These are phyloP conservation scores for Aphodius granarius DNA, from an alignment of 2,888 invertebrate genomes.

Conservation along the genomic window DNA sequence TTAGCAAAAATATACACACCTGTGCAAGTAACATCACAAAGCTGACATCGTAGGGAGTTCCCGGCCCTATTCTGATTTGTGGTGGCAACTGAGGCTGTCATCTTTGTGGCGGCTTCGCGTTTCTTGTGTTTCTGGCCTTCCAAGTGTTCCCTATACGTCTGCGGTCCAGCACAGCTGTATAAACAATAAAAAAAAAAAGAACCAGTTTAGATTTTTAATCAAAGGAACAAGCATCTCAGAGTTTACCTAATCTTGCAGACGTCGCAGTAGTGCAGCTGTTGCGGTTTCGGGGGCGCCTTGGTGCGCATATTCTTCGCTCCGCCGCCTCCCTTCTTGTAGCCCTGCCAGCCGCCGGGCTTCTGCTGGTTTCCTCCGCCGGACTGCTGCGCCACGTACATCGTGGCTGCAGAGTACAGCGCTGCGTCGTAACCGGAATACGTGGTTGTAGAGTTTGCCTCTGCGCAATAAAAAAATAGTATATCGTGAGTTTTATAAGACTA, in stretches of 20 bases:
- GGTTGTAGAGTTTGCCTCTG: conserved; percentile 55
- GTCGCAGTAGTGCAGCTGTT: conserved; percentile 96
- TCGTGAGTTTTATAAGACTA: no score
- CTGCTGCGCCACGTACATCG: conserved; percentile 91
- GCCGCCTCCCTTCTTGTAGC: conserved; percentile 60
- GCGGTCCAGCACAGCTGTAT: conserved; percentile 52
- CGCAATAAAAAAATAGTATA: background rate
- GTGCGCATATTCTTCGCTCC: conserved; percentile 67
- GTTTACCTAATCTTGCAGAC: conserved; percentile 93
- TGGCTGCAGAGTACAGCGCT: conserved; percentile 93
- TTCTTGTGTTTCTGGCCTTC: conserved; percentile 99
- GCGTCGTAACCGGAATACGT: conserved; percentile 89
- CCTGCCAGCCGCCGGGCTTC: conserved; percentile 62
- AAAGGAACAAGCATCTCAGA: background rate
- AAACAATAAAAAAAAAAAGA: conserved; percentile 5
- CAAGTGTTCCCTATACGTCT: conserved; percentile 93
- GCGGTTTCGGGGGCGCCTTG: conserved; percentile 85
- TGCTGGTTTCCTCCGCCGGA: conserved; percentile 52
- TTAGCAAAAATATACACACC: conserved; percentile 63
- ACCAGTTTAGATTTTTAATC: background rate
- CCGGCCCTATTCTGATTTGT: conserved; percentile 65
- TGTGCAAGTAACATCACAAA: conserved; percentile 98
- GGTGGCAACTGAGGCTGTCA: conserved; percentile 65
- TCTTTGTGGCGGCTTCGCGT: conserved; percentile 86
- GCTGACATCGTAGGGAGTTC: conserved; percentile 86